Evolutionary conservation across 2,113 vertebrate species (phyloP).

Genomic region (Atlantisia rogersi): DNA sequence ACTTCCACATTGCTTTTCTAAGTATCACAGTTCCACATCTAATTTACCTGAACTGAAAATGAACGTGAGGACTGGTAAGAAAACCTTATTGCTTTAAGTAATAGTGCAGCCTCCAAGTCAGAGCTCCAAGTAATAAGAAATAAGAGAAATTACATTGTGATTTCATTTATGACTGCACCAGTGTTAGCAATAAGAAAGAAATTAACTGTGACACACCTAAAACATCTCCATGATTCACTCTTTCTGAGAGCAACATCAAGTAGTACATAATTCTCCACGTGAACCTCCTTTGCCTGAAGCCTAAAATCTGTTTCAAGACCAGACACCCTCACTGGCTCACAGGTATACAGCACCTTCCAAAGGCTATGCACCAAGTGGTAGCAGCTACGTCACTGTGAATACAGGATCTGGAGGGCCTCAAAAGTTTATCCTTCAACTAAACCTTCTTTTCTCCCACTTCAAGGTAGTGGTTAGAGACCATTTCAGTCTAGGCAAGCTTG

Average conservation of each 20-base stretch:
- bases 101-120: not conserved
- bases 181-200: not conserved
- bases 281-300: not conserved
- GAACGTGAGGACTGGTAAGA: not conserved
- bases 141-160: not conserved
- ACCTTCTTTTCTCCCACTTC: not conserved
- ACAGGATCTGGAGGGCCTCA: not conserved
- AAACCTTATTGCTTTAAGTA: not conserved
- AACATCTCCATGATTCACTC: not conserved
- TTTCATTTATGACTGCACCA: not conserved
- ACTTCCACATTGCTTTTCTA: not conserved
- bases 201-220: not conserved
- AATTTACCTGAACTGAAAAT: conserved; percentile 9
- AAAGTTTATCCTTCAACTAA: not conserved
- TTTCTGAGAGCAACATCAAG: not conserved
- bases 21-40: not conserved
- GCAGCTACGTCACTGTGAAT: not conserved
- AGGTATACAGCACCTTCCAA: not conserved
- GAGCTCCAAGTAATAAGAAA: not conserved
- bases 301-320: not conserved
- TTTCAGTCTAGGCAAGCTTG: not conserved
- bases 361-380: not conserved
- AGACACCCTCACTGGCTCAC: not conserved
- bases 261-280: not conserved
- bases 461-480: not conserved